phyloP scores from a whole-genome alignment of 2,797 vertebrate genomes.

The Falco berigora region DNA sequence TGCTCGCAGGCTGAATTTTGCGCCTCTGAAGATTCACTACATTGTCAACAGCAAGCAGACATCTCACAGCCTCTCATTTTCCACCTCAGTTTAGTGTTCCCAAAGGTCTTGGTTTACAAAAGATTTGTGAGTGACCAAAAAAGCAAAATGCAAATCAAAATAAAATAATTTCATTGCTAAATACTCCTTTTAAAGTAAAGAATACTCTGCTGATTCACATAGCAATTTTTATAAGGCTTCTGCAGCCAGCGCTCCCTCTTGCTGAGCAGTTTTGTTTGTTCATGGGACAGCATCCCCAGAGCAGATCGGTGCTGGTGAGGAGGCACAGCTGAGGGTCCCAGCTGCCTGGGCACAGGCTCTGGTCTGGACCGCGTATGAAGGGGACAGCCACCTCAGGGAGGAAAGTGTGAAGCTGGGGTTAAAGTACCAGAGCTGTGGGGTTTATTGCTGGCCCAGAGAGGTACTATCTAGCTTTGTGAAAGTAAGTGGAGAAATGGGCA shows the following conservation, averaged over 20 bases:
- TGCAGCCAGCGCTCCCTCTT: fast-evolving
- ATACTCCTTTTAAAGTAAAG: background rate
- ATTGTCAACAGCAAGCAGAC: background rate
- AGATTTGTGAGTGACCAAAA: background rate
- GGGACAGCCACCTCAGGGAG: background rate
- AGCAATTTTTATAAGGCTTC: background rate
- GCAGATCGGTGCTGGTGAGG: fast-evolving
- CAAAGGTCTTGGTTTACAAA: background rate
- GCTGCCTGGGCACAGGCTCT: background rate
- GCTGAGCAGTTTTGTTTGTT: background rate
- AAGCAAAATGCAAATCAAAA: background rate
- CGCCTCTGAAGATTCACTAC: background rate
- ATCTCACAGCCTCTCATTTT: background rate
- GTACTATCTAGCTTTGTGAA: background rate
- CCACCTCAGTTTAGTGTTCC: background rate
- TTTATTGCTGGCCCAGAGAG: background rate
- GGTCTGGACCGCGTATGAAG: background rate
- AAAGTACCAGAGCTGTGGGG: background rate
- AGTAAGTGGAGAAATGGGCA: background rate
- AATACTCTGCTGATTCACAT: background rate
- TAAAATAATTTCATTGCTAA: background rate
- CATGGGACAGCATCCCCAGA: fast-evolving
- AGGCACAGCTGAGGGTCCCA: background rate
- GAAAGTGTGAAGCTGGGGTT: background rate
- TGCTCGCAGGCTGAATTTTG: background rate